Evolutionary conservation across 2,888 invertebrate genomes (phyloP), one percentile per base, ranked within the genome.

Genomic region (Pilophorus perplexus): DNA sequence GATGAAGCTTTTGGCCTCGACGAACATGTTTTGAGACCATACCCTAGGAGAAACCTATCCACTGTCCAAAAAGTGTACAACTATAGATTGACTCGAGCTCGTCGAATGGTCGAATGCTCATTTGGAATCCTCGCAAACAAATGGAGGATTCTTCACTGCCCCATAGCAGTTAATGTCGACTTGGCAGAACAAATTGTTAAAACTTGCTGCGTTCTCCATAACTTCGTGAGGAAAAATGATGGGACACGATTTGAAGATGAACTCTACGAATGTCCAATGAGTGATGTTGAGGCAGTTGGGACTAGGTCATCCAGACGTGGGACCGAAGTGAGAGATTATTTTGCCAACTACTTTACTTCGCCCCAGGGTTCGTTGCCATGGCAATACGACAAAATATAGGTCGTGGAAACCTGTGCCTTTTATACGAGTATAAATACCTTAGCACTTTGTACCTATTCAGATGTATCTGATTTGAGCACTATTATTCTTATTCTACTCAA

Each of bases 71-170:
- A 67, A 66, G 65, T 72, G 14, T 74, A 71, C 65, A 74, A 74
- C 46, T 73, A 73, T 67, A 67, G 72, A 16, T 59, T 72, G 40
- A 67, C 55, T 44, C 57, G 71, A 57, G 73, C 71, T 46, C 28
- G 73, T 5, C 55, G 73, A 25, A 71, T 68, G 48, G 66, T 72
- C 8, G 73, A 73, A 62, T 71, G 72, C 50, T 25, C 72, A 8
- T 74, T 74, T 67, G 73, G 73, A 5, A 73, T 74, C 62, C 50
- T 74, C 16, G 68, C 57, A 42, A 75, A 74, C 70, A 76, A 75
- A 71, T 76, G 74, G 75, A 69, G 74, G 68, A 75, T 75, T 67
- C 74, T 75, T 62, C 74, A 75, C 69, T 67, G 74, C 59, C 72
- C 74, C 60, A 66, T 74, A 44, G 71, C 74, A 62, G 72, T 74